Evolutionary conservation across 2,888 invertebrate genomes (phyloP), one percentile per base, ranked within the genome.

Genomic region (Entomobrya proxima): DNA sequence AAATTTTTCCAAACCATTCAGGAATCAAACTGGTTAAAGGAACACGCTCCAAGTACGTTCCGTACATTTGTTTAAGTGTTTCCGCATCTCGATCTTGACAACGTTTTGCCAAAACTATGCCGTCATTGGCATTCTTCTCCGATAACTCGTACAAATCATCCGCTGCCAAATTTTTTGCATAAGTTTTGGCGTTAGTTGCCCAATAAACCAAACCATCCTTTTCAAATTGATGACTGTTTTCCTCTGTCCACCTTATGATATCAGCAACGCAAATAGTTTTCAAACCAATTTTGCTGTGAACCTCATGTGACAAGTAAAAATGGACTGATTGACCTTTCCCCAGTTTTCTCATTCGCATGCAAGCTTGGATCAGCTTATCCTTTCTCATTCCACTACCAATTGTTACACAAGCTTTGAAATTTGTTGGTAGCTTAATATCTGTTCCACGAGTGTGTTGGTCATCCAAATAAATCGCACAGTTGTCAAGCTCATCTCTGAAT

Each of bases 361-460:
- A 88, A 4, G 84, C 87, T 44, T 89, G 89, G 15, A 89, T 88
- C 2, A 88, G 35, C 74, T 89, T 89, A 58, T 89, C 89, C n/a
- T 80, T 79, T 15, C 87, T 79, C 6, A 89, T 55, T n/a, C 80
- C 82, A 76, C 78, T 79, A 0, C 86, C 88, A 13, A 89, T 15
- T 2, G 89, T 89, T 4, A 89, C 89, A 58, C 82, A 82, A 40
- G 86, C 86, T 18, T 7, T 32, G 11, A 35, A 76, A 15, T 58
- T 64, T 1, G 11, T 15, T 21, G 87, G 87, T 13, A 89, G 44
- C 44, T 82, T 88, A 15, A 88, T 47, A 64, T 89, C 89, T 4
- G 88, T 89, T 9, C 89, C 88, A 18, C 89, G 44, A 11, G 89
- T 89, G 37, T 89, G 89, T 3, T 76, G 79, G 52, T 89, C 89